phyloP scores from a whole-genome alignment of 2,888 invertebrate species.

The Rhamnusium bicolor region DNA sequence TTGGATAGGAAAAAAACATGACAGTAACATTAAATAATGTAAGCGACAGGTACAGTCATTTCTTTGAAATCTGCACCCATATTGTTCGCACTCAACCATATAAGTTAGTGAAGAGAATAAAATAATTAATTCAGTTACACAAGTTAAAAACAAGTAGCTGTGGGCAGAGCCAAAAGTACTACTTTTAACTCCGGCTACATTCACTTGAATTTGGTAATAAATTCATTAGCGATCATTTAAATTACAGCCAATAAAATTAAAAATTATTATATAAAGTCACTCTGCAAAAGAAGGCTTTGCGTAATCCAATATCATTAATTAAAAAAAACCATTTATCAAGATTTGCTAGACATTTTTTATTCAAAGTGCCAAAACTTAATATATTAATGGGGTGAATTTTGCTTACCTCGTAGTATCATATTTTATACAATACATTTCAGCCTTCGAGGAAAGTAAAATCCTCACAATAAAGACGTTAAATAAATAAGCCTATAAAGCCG shows the following conservation, averaged over 20 bases:
- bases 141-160: no score
- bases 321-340: slow-evolving; percentile 10
- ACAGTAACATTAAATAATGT: no score
- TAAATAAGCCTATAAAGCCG: slow-evolving; percentile 21
- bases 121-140: no score
- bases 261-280: neutral
- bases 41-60: no score
- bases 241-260: neutral
- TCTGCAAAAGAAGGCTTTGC: neutral
- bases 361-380: slow-evolving; percentile 1
- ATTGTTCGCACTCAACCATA: no score
- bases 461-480: slow-evolving; percentile 17
- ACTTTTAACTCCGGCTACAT: no score
- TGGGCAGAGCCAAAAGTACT: no score
- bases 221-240: neutral
- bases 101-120: no score
- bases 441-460: slow-evolving; percentile 11
- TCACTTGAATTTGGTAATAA: no score
- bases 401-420: neutral
- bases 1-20: no score
- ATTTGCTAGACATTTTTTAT: neutral
- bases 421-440: slow-evolving; percentile 17
- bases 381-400: slow-evolving; percentile 16
- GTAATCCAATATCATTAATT: neutral
- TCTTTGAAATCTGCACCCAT: no score